Evolutionary conservation across 2,888 invertebrate genomes (phyloP).

Genomic region (Nomada lathburiana): DNA sequence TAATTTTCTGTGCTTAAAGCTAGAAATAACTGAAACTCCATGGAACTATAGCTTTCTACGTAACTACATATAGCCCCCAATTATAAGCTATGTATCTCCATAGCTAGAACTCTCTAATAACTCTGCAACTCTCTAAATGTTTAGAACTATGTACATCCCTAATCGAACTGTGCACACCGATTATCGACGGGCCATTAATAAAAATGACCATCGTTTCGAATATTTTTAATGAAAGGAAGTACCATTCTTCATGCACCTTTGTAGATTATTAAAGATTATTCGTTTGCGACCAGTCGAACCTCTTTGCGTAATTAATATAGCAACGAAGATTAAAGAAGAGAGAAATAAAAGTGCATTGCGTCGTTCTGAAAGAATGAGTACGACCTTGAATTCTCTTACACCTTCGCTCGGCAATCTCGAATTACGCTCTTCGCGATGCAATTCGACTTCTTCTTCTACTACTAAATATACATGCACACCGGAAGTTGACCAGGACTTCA

Average conservation of each 20-base stretch:
- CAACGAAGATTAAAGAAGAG: neutral
- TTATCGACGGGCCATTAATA: neutral
- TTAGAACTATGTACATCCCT: neutral
- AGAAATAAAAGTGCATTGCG: neutral
- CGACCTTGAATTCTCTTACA: slow-evolving; percentile 5
- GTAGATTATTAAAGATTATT: neutral
- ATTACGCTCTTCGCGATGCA: neutral
- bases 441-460: neutral
- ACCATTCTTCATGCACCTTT: neutral
- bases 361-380: neutral
- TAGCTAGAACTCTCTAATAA: no score
- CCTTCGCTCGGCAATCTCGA: neutral
- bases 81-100: no score
- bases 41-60: no score
- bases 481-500: neutral
- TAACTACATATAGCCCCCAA: no score
- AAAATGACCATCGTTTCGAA: neutral
- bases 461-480: neutral
- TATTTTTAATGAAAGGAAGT: neutral
- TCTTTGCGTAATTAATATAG: neutral
- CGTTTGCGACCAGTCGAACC: neutral
- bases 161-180: neutral
- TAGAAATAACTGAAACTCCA: neutral
- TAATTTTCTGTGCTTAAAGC: neutral
- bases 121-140: neutral